A percentile compares a stretch with the other conserved stretches of the same genome.
Evolutionary conservation across 2,797 vertebrate genomes (phyloP).

Genomic region (Sphaeramia orbicularis): DNA sequence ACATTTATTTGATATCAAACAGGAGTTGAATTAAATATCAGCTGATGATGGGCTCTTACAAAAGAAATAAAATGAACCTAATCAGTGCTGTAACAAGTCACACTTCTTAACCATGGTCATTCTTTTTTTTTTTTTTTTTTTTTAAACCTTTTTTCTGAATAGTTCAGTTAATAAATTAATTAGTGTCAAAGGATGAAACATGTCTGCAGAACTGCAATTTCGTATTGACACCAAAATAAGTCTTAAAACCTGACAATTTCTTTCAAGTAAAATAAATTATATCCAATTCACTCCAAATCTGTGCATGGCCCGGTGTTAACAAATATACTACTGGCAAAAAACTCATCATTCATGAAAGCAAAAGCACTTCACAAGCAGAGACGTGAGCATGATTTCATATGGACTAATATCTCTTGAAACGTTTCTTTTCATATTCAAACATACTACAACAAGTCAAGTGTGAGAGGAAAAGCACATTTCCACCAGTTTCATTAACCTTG

Average conservation of each 20-base stretch:
- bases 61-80: constrained; percentile 91
- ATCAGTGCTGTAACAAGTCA: constrained; percentile 84
- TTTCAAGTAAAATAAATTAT: constrained; percentile 90
- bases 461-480: constrained; percentile 90
- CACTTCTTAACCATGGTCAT: constrained; percentile 70
- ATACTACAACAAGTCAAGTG: constrained; percentile 92
- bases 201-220: constrained; percentile 70
- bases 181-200: constrained; percentile 80
- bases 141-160: constrained; percentile 53
- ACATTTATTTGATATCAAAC: constrained; percentile 99
- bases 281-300: constrained; percentile 89
- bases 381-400: constrained; percentile 88
- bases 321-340: constrained; percentile 90
- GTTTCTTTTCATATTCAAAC: constrained; percentile 84
- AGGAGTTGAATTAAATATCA: constrained; percentile 99
- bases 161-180: constrained; percentile 87
- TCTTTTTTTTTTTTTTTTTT: constrained; percentile 39
- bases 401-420: constrained; percentile 71
- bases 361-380: constrained; percentile 92
- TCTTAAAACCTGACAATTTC: constrained; percentile 76
- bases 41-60: constrained; percentile 96
- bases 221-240: constrained; percentile 63
- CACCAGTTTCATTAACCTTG: constrained; percentile 90
- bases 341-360: constrained; percentile 86
- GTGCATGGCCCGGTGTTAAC: constrained; percentile 91